Evolutionary conservation across 2,888 invertebrate species (phyloP).

Genomic region (Mactromeris polynyma): DNA sequence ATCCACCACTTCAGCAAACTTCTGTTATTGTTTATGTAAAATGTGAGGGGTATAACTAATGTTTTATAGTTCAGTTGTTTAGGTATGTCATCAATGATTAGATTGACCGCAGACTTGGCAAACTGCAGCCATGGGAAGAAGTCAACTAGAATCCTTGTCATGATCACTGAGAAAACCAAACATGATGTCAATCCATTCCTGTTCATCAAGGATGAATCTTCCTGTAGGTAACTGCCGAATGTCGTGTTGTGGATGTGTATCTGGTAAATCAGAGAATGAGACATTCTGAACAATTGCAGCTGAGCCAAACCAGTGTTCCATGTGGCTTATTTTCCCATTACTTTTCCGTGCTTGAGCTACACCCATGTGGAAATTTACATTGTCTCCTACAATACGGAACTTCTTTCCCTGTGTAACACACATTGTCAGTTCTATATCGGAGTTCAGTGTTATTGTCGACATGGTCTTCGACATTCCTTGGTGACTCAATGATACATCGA

Average conservation of each 20-base stretch:
- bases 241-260: constrained; percentile 17
- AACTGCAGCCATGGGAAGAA: constrained; percentile 39
- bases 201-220: background rate
- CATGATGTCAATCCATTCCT: background rate
- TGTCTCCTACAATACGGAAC: constrained; percentile 32
- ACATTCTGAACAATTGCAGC: too few relatives aligned
- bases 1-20: constrained; percentile 38
- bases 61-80: background rate
- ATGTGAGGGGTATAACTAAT: constrained; percentile 37
- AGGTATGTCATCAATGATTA: background rate
- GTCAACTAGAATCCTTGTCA: constrained; percentile 25
- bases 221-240: background rate
- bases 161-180: constrained; percentile 4
- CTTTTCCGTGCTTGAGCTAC: constrained; percentile 30
- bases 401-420: background rate
- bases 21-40: constrained; percentile 44
- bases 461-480: background rate
- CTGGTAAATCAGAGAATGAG: constrained; percentile 16
- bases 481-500: constrained; percentile 10
- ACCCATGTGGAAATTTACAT: constrained; percentile 26
- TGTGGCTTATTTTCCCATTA: background rate
- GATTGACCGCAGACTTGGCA: background rate
- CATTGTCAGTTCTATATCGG: background rate
- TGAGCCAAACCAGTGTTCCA: too few relatives aligned
- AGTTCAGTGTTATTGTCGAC: background rate